Evolutionary conservation across 2,888 invertebrate genomes (phyloP), one percentile per base, ranked within the genome.

Genomic region (Eristalis pertinax): DNA sequence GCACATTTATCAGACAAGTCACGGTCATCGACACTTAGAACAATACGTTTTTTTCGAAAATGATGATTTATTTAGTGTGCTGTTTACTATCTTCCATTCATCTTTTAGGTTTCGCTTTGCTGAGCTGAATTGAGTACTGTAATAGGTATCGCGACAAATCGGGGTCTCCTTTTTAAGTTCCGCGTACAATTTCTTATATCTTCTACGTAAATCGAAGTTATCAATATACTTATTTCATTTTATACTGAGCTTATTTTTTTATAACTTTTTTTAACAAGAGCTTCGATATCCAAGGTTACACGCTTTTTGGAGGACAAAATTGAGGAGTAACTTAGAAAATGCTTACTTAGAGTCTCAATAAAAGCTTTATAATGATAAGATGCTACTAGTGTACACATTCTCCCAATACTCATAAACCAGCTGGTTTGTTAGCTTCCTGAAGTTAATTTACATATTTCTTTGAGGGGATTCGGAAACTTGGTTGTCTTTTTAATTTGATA

Each of bases 11-110:
- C 78, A 22, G 11, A 58, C 1, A 65, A 15, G 0, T 58, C 58
- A n/a, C 10, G 29, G 50, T 63, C n/a, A 69, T 50, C 26, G 62
- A n/a, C n/a, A n/a, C n/a, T n/a, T n/a, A n/a, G n/a, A n/a, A n/a
- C n/a, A n/a, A n/a, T n/a, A n/a, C n/a, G n/a, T n/a, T 24, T 77
- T 41, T 62, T 76, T 50, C 2, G 63, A 26, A 29, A 15, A 15
- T 15, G 22, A 29, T 10, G 63, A 56, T 69, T 69, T 69, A 69
- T 77, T 77, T 0, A 77, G n/a, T 22, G 60, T 2, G 7, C 24
- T 72, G 13, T 58, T 70, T 5, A 70, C 56, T 56, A 58, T 22
- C 10, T 32, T 32, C 58, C 69, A 70, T 58, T 58, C 32, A 22
- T 35, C 43, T 70, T 24, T 56, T 7, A 43, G 10, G 15, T 62